These are phyloP conservation scores for Peromyscus californicus DNA, from an alignment of 2,113 vertebrate genomes.

Conservation along the genomic window DNA sequence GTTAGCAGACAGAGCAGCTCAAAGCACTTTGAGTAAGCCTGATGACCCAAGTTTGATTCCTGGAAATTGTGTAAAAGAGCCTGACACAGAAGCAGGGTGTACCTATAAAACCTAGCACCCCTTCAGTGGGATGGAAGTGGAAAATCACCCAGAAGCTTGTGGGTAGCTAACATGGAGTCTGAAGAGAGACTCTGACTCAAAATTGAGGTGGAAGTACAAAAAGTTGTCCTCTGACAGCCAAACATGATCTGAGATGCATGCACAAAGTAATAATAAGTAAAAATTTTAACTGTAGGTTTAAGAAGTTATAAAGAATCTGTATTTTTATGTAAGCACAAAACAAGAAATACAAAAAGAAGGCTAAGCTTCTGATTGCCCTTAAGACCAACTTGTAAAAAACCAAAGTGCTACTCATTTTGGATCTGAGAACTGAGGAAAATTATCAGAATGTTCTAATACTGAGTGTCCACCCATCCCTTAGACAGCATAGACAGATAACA, in stretches of 20 bases:
- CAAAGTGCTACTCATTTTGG: not conserved
- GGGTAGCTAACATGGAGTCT: not conserved
- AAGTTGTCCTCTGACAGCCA: not conserved
- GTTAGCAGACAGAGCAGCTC: not conserved
- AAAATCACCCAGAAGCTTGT: not conserved
- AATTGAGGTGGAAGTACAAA: not conserved
- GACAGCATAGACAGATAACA: not conserved
- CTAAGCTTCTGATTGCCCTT: not conserved
- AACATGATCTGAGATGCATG: not conserved
- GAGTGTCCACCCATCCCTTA: not conserved
- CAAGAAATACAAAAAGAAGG: not conserved
- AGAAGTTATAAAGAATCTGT: not conserved
- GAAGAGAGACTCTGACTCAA: not conserved
- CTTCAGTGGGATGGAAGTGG: not conserved
- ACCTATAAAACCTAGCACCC: not conserved
- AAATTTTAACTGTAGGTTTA: not conserved
- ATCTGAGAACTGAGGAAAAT: not conserved
- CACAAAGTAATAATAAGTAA: not conserved
- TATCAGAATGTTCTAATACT: not conserved
- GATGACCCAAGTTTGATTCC: not conserved
- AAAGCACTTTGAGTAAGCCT: not conserved
- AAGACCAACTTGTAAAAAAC: not conserved
- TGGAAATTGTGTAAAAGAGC: not conserved
- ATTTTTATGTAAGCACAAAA: conserved; percentile 11
- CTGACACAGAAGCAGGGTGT: too few species aligned